These are phyloP conservation scores for Lepilemur ruficaudatus DNA, from an alignment of 2,797 vertebrate species.

Conservation along the genomic window DNA sequence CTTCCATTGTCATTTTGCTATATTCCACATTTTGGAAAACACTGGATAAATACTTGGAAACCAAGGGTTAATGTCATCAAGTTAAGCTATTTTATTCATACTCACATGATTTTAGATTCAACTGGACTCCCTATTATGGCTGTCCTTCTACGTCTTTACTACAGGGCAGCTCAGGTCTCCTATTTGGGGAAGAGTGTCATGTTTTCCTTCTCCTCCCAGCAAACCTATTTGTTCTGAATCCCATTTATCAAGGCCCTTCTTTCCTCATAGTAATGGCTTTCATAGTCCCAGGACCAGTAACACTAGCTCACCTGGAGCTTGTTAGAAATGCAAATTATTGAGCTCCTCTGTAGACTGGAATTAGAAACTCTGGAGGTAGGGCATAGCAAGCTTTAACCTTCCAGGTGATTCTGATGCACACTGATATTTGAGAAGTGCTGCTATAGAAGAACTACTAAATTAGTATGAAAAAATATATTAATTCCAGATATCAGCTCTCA, in stretches of 20 bases:
- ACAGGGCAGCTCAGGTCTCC: background rate
- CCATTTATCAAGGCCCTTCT: background rate
- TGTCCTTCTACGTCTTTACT: background rate
- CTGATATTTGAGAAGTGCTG: background rate
- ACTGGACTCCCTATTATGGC: background rate
- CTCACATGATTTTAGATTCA: background rate
- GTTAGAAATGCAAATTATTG: slow-evolving; percentile 1
- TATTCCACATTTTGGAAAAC: background rate
- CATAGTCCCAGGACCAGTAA: background rate
- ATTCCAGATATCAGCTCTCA: background rate
- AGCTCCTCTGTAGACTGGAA: background rate
- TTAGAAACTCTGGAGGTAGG: background rate
- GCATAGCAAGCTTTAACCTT: background rate
- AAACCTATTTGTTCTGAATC: background rate
- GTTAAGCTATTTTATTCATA: background rate
- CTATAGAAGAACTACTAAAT: background rate
- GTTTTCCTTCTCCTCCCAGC: background rate
- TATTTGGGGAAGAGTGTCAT: background rate
- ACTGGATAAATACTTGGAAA: background rate
- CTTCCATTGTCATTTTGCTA: background rate
- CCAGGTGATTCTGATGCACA: background rate
- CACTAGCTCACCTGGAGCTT: background rate
- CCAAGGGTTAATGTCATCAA: background rate
- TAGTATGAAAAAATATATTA: background rate
- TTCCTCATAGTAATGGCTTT: background rate